A percentile compares a stretch with the other conserved stretches of the same genome.
phyloP scores from a whole-genome alignment of 1,140 invertebrate species.

The Papilio polyxenes region DNA sequence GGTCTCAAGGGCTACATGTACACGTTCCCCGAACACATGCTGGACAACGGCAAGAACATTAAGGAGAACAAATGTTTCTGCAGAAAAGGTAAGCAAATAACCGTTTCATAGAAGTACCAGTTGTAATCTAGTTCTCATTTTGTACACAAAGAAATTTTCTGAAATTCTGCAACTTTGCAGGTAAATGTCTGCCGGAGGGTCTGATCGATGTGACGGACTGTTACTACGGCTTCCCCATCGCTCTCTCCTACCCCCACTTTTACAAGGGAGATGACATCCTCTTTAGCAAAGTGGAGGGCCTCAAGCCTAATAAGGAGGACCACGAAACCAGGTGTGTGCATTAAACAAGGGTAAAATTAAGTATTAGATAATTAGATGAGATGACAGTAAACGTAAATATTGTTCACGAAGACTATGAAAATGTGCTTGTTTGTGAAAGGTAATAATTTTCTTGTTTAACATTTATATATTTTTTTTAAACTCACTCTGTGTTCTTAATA shows the following conservation, averaged over 20 bases:
- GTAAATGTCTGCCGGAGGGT: constrained; percentile 85
- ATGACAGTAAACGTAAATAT: too few relatives aligned
- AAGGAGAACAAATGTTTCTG: constrained; percentile 91
- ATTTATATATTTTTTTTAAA: too few relatives aligned
- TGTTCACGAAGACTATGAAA: too few relatives aligned
- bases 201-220: constrained; percentile 89
- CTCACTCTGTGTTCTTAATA: background rate
- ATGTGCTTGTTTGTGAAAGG: too few relatives aligned
- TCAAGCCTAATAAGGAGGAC: constrained; percentile 83
- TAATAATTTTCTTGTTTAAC: too few relatives aligned
- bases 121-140: too few relatives aligned
- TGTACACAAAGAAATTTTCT: background rate
- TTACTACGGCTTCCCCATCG: constrained; percentile 92
- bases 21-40: constrained; percentile 86
- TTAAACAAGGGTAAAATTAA: too few relatives aligned
- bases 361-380: background rate
- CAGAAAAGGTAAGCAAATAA: constrained; percentile 75
- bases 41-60: constrained; percentile 87
- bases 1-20: constrained; percentile 85
- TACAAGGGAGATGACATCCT: constrained; percentile 86
- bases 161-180: constrained; percentile 56
- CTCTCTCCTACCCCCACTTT: constrained; percentile 94
- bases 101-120: too few relatives aligned
- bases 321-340: constrained; percentile 83
- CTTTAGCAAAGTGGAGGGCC: constrained; percentile 85